Evolutionary conservation across 1,140 invertebrate species (phyloP).

Genomic region (Drosophila persimilis): DNA sequence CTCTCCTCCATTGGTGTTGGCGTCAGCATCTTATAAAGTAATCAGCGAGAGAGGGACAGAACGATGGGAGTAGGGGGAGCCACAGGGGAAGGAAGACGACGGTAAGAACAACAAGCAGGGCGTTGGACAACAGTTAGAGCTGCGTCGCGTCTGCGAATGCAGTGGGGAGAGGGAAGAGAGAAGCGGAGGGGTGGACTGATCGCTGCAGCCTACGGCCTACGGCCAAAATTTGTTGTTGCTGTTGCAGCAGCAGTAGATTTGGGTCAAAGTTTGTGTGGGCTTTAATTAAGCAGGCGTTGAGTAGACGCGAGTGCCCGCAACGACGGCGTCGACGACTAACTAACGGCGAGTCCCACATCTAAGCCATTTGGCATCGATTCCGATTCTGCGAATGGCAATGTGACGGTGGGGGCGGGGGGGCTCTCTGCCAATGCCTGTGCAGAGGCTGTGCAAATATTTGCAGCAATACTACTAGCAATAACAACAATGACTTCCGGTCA

Average conservation of each 20-base stretch:
- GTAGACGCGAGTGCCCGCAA: no score
- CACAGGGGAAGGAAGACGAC: neutral
- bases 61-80: slow-evolving; percentile 1
- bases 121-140: slow-evolving; percentile 42
- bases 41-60: slow-evolving; percentile 34
- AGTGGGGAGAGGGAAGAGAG: slow-evolving; percentile 5
- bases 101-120: slow-evolving; percentile 45
- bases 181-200: slow-evolving; percentile 21
- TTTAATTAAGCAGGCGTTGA: slow-evolving; percentile 64
- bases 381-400: no score
- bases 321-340: slow-evolving; percentile 6
- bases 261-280: slow-evolving; percentile 76
- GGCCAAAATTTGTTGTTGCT: slow-evolving; percentile 37
- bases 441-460: slow-evolving; percentile 38
- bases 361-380: slow-evolving; percentile 30
- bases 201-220: slow-evolving; percentile 64
- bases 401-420: no score
- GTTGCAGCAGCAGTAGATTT: slow-evolving; percentile 52
- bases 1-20: slow-evolving; percentile 52
- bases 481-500: slow-evolving; percentile 76
- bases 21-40: slow-evolving; percentile 68
- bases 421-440: no score
- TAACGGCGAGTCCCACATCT: slow-evolving; percentile 56
- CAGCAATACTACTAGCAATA: slow-evolving; percentile 29
- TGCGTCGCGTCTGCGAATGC: neutral